A percentile compares a stretch with the other conserved stretches of the same genome.
Conservation (phyloP, 2,113 vertebrate genomes). For the Plestiodon gilberti region DNA sequence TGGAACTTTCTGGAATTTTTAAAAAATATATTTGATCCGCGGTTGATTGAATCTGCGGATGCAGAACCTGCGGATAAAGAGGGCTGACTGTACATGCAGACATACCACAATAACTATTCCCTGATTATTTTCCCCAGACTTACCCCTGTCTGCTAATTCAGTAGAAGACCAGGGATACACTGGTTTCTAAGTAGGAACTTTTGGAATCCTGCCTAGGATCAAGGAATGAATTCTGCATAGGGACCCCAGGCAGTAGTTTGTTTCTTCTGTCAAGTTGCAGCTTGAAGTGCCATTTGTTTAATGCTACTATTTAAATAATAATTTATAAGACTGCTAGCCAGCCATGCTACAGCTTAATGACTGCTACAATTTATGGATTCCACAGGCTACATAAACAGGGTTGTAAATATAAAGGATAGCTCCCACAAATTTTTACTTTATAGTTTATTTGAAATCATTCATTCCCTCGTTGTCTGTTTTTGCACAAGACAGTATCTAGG, state of each 20-base stretch:
- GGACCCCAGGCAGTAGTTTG: conserved; percentile 41
- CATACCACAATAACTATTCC: background rate
- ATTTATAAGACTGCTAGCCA: conserved; percentile 71
- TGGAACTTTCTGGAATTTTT: no score
- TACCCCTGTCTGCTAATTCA: background rate
- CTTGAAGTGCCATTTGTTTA: conserved; percentile 67
- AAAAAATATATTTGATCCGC: no score
- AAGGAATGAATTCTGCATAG: background rate
- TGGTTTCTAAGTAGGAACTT: background rate
- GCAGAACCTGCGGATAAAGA: no score
- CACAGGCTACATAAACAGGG: conserved; percentile 63
- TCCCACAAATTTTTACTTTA: conserved; percentile 63
- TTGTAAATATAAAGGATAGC: conserved; percentile 69
- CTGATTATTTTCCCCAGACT: background rate
- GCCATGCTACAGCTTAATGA: conserved; percentile 66
- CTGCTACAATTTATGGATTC: conserved; percentile 73
- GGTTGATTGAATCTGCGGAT: no score
- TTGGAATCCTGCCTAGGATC: background rate
- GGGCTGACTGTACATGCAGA: no score
- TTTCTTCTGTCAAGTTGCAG: conserved; percentile 62
- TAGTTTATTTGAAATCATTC: conserved; percentile 56
- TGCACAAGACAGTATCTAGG: conserved; percentile 27
- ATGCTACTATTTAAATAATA: conserved; percentile 70
- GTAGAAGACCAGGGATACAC: background rate
- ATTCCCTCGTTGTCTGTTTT: conserved; percentile 39